Conservation (phyloP, 2,113 vertebrate genomes). For the Tyto alba region DNA sequence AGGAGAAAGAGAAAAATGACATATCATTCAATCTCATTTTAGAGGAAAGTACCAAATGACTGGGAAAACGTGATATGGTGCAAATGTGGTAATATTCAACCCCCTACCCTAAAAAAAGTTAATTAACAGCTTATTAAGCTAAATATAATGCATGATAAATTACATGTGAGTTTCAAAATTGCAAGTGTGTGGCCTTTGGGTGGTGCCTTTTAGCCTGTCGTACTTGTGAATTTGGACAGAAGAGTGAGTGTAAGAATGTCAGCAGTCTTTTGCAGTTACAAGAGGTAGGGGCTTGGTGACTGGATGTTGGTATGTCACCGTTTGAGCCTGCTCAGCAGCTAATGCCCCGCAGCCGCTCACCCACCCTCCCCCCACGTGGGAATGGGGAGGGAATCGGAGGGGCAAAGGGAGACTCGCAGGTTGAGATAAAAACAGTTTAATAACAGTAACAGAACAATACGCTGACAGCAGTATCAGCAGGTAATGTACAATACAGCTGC, state of each 20-base stretch:
- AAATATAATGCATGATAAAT: not conserved
- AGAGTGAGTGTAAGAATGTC: not conserved
- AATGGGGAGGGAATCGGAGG: too few relatives aligned
- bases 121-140: not conserved
- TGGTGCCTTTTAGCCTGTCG: not conserved
- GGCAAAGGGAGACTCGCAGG: too few relatives aligned
- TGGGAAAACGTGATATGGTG: not conserved
- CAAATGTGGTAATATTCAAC: not conserved
- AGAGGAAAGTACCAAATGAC: not conserved
- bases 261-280: not conserved
- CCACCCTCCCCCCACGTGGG: too few relatives aligned
- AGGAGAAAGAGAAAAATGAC: not conserved
- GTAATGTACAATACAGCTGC: too few relatives aligned
- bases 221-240: not conserved
- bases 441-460: too few relatives aligned
- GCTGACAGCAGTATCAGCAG: too few relatives aligned
- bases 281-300: not conserved
- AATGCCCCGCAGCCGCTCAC: too few relatives aligned
- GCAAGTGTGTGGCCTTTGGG: not conserved
- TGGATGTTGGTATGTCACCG: not conserved
- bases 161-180: not conserved
- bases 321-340: too few relatives aligned
- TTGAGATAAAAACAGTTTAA: too few relatives aligned
- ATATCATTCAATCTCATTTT: not conserved
- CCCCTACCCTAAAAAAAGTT: not conserved